Evolutionary conservation across 1,140 invertebrate species (phyloP), one percentile per base, ranked within the genome.

Genomic region (Saccostrea glomerata): DNA sequence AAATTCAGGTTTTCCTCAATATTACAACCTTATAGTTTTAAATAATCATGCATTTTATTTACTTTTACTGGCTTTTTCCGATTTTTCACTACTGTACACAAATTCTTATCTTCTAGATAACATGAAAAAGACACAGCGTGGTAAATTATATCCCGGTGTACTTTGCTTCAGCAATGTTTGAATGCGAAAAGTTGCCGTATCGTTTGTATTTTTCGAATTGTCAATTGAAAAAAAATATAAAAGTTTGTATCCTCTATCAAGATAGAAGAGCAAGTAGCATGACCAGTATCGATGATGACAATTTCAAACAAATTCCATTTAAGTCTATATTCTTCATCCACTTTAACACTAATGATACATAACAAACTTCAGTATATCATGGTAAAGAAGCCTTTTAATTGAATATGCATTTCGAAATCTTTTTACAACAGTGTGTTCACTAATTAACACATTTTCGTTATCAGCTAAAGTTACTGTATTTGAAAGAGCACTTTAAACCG

Each of bases 401-500:
- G 73, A 88, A 91, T 5, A 91, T 58, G 20, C 90, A 86, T 83
- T 88, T 90, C 89, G 88, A 36, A 86, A 89, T 60, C 88, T 54
- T n/a, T 70, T 60, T 54, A 91, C 84, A 12, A 91, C 23, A 47
- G 60, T n/a, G 20, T 91, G 85, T n/a, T 84, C 85, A 6, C 88
- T 88, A 84, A 87, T 83, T 13, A 54, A 36, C 47, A 84, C 47
- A 84, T 84, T 20, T 30, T 20, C 40, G n/a, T 9, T 56, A 23
- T 89, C 66, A 20, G 58, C n/a, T 30, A 90, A 36, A 23, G 86
- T 40, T 36, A 77, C 73, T 9, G 87, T 12, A 54, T 85, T 36
- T 17, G 84, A 86, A 9, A 88, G 70, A 12, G 88, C 85, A 25
- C 58, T 73, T 25, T 85, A 77, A 2, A 86, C 86, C 23, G 88